These are phyloP conservation scores for Dryobotodes eremita DNA, from an alignment of 2,888 invertebrate species.

Conservation along the genomic window DNA sequence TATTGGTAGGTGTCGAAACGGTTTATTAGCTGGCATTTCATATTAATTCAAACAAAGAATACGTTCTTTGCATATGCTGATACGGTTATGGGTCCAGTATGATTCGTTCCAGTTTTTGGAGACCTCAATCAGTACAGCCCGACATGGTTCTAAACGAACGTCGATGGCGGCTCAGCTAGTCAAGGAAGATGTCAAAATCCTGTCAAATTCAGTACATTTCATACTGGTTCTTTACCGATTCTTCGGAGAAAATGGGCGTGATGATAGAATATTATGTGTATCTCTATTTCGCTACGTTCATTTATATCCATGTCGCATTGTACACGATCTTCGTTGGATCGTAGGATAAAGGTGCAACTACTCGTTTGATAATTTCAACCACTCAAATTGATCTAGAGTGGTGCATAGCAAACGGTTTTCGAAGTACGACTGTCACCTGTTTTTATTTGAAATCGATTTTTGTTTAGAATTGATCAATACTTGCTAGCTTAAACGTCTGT, in stretches of 20 bases:
- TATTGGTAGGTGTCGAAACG: background rate
- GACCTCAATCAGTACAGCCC: slow-evolving; percentile 1
- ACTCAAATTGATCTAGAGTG: background rate
- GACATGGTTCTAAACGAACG: slow-evolving; percentile 9
- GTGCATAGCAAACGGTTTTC: background rate
- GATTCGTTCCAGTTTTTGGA: background rate
- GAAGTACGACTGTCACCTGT: background rate
- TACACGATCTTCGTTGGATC: background rate
- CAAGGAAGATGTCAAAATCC: background rate
- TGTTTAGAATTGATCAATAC: background rate
- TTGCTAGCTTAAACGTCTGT: background rate
- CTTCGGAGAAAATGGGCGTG: background rate
- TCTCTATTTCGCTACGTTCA: background rate
- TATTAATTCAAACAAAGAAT: background rate
- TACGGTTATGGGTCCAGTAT: background rate
- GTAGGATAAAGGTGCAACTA: slow-evolving; percentile 19
- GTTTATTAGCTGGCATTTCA: background rate
- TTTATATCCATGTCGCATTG: slow-evolving; percentile 30
- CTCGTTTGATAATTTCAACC: background rate
- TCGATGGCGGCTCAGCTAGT: background rate
- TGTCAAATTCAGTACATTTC: background rate
- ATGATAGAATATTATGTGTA: background rate
- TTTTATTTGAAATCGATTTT: background rate
- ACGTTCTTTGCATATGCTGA: background rate
- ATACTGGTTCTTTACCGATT: background rate